Percentiles rank a stretch among this genome's conserved stretches.
These are phyloP conservation scores for Eudorcas thomsonii DNA, from an alignment of 2,113 vertebrate genomes.

Conservation along the genomic window DNA sequence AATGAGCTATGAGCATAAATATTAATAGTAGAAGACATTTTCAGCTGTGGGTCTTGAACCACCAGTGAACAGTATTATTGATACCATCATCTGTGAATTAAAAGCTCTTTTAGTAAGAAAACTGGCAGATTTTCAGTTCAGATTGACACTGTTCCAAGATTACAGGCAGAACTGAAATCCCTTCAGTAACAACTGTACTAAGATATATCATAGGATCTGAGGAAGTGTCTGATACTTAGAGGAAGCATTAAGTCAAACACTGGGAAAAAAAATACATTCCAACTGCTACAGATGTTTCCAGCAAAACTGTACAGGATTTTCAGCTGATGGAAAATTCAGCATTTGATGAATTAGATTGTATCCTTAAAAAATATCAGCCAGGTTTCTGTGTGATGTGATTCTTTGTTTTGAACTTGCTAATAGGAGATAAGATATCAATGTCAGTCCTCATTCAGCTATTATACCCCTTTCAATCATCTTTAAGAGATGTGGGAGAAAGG, in stretches of 20 bases:
- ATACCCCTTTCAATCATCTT: neutral
- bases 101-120: neutral
- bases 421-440: neutral
- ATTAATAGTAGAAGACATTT: neutral
- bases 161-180: neutral
- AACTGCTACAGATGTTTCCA: constrained; percentile 41
- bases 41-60: neutral
- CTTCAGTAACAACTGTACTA: neutral
- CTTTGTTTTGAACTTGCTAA: constrained; percentile 38
- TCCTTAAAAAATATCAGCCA: neutral
- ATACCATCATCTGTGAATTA: neutral
- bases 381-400: neutral
- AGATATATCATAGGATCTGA: constrained; percentile 4
- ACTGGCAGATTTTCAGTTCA: neutral
- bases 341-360: constrained; percentile 1
- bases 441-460: neutral
- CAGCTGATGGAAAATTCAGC: neutral
- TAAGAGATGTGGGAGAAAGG: neutral
- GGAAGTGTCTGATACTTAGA: neutral
- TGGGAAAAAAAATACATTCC: neutral
- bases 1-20: neutral
- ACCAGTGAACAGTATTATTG: neutral
- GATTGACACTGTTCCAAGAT: neutral
- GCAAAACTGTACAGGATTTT: constrained; percentile 33
- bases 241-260: constrained; percentile 36